phyloP scores from a whole-genome alignment of 2,113 vertebrate genomes.

The Puffinus mauretanicus region DNA sequence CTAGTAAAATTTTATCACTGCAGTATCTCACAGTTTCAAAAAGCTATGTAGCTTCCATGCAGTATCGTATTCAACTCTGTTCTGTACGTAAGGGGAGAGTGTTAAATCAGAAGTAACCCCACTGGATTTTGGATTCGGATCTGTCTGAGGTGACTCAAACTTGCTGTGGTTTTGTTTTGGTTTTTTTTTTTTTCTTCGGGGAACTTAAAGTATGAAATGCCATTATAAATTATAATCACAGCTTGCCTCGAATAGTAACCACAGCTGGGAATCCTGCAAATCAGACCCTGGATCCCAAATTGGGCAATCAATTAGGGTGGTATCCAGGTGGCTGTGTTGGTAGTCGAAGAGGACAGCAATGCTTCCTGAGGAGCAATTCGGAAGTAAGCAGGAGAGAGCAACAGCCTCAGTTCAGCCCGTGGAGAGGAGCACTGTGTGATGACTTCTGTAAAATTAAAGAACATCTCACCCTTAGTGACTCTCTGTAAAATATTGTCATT shows the following conservation, averaged over 20 bases:
- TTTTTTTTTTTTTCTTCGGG: background rate
- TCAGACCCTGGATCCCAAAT: background rate
- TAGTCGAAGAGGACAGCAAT: background rate
- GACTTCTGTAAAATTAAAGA: background rate
- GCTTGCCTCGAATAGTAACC: background rate
- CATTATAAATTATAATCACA: background rate
- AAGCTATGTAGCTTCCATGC: background rate
- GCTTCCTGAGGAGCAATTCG: background rate
- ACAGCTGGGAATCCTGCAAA: background rate
- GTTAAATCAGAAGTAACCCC: background rate
- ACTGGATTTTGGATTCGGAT: background rate
- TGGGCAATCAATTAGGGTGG: background rate
- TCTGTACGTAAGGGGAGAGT: background rate
- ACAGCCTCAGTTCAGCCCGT: background rate
- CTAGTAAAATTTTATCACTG: background rate
- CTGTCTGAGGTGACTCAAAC: background rate
- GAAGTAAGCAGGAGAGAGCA: background rate
- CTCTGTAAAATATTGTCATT: background rate
- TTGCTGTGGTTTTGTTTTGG: background rate
- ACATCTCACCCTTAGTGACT: background rate
- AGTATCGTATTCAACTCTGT: fast-evolving
- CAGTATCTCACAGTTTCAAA: background rate
- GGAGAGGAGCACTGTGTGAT: background rate
- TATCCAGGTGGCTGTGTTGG: background rate
- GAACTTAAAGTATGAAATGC: background rate